Conservation (phyloP, 1,140 invertebrate genomes). For the Belonocnema kinseyi region DNA sequence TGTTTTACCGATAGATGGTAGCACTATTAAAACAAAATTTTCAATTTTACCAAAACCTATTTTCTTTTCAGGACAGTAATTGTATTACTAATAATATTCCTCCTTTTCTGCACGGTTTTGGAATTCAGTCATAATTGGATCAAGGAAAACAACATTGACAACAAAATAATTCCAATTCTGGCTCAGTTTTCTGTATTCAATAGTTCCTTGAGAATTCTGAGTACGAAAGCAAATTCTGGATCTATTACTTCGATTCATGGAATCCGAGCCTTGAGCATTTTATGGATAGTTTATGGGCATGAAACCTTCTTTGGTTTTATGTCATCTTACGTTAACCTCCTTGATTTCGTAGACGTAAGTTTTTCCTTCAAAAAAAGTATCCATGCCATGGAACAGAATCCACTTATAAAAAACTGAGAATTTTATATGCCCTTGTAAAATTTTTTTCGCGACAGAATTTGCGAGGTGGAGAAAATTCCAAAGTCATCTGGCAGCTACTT, state of each 20-base stretch:
- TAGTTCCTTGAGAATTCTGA: slow-evolving; percentile 9
- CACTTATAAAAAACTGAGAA: background rate
- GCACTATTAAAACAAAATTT: background rate
- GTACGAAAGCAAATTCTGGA: background rate
- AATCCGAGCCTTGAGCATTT: slow-evolving; percentile 5
- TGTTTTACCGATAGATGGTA: too few relatives aligned
- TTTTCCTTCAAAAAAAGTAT: background rate
- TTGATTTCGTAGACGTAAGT: background rate
- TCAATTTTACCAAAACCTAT: background rate
- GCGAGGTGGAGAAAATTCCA: background rate
- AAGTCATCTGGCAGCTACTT: background rate
- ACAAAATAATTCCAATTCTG: background rate
- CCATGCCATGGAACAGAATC: background rate
- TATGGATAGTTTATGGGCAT: slow-evolving; percentile 10
- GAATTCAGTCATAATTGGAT: background rate
- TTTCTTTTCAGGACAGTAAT: background rate
- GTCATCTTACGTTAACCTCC: background rate
- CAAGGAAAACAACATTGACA: background rate
- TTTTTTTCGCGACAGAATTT: background rate
- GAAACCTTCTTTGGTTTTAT: background rate
- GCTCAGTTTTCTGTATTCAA: slow-evolving; percentile 4
- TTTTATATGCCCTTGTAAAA: background rate
- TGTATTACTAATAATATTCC: background rate
- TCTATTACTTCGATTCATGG: background rate
- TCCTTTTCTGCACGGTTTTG: background rate